Evolutionary conservation across 2,888 invertebrate species (phyloP), one percentile per base, ranked within the genome.

Genomic region (Caenorhabditis afra): DNA sequence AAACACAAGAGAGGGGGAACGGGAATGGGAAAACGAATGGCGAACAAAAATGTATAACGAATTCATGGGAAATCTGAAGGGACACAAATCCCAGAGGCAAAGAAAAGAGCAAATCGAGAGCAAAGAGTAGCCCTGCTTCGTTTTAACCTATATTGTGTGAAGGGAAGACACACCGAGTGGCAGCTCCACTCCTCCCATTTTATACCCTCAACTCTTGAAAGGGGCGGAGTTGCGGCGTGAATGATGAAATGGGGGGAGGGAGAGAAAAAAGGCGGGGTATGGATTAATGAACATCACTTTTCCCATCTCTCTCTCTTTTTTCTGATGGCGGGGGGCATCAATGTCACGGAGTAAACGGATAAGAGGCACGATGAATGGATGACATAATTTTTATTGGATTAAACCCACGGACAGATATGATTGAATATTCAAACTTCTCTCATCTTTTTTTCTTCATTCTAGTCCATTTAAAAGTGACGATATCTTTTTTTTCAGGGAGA

Each of bases 321-420:
- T 49, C 55, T 44, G 18, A 10, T 22, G 22, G 41, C 14, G 70
- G 22, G 4, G 29, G 47, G 53, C 44, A 59, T 61, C 61, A 29
- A 62, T 57, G 62, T 64, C 39, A 29, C 4, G 7, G 29, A 29
- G 29, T 29, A 29, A 29, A 29, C 29, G 29, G 29, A 29, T 29
- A 29, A 29, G 29, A 29, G 29, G 29, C 4, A 29, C 3, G 20
- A 47, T 45, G 39, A 47, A 64, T 61, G 62, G 50, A 65, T 73
- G 73, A 73, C 73, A 73, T 73, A 65, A 73, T 61, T 65, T n/a
- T 73, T 58, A 73, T 73, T 73, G 64, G 73, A 73, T 73, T 73
- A 73, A 73, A 73, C 55, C 62, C 61, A 71, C 57, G 37, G 37
- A 57, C n/a, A 57, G 53, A 53, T 53, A 53, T 62, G 50, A 49